phyloP scores from a whole-genome alignment of 2,113 vertebrate species.

The Misgurnus anguillicaudatus region DNA sequence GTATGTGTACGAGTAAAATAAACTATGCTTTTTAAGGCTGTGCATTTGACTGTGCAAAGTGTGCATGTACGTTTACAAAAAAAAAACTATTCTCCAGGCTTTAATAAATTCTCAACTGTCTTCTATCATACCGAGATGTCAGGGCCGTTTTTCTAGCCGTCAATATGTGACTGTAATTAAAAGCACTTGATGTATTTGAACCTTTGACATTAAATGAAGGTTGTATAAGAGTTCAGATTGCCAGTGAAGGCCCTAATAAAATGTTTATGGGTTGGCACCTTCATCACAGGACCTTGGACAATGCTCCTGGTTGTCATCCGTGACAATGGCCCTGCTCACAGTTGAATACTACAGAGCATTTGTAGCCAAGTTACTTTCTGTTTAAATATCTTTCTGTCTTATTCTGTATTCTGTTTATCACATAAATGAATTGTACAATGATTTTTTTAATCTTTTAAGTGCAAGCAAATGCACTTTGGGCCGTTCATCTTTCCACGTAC shows the following conservation, averaged over 20 bases:
- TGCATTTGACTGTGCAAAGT: no score
- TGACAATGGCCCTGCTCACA: background rate
- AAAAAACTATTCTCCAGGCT: no score
- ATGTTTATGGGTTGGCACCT: no score
- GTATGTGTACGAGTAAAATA: no score
- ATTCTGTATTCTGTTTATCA: background rate
- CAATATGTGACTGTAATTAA: conserved; percentile 20
- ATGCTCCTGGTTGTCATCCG: no score
- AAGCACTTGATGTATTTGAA: conserved; percentile 20
- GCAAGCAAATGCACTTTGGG: background rate
- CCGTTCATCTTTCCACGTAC: background rate
- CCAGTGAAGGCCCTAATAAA: background rate
- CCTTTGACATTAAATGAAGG: conserved; percentile 16
- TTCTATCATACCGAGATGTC: background rate
- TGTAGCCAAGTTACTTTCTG: background rate
- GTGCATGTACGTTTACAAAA: no score
- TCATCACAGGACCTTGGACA: no score
- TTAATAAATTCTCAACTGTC: background rate
- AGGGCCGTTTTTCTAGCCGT: conserved; percentile 2
- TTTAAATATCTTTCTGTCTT: background rate
- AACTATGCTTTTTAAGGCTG: no score
- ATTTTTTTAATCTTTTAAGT: background rate
- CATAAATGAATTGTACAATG: background rate
- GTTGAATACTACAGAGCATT: background rate
- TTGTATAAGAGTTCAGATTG: background rate